Evolutionary conservation across 2,888 invertebrate species (phyloP).

Genomic region (Drosophila stalkeri): DNA sequence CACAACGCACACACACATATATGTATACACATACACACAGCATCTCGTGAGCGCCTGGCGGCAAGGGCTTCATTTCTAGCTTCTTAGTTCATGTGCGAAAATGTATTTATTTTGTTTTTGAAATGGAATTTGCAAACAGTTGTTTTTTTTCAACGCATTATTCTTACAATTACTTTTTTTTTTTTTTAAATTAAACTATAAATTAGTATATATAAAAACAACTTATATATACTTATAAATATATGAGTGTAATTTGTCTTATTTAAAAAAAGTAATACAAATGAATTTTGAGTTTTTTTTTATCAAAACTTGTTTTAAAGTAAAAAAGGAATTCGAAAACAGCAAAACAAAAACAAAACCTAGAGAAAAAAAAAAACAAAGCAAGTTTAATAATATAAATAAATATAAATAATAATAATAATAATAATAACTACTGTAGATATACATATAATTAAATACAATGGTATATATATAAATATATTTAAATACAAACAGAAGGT

Average conservation of each 20-base stretch:
- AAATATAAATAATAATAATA: conserved; percentile 48
- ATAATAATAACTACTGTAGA: conserved; percentile 57
- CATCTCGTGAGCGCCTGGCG: conserved; percentile 35
- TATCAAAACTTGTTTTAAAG: conserved; percentile 46
- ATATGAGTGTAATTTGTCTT: conserved; percentile 52
- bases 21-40: conserved; percentile 9
- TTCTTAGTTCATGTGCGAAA: conserved; percentile 49
- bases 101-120: conserved; percentile 60
- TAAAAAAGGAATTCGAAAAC: conserved; percentile 38
- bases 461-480: conserved; percentile 58
- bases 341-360: conserved; percentile 40
- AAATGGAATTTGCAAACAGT: conserved; percentile 49
- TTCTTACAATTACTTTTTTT: conserved; percentile 31
- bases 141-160: conserved; percentile 61
- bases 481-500: conserved; percentile 60
- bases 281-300: conserved; percentile 61
- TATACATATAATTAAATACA: conserved; percentile 63
- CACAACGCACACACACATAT: conserved; percentile 16
- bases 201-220: conserved; percentile 35
- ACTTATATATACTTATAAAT: conserved; percentile 15
- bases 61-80: conserved; percentile 50
- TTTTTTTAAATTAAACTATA: conserved; percentile 33
- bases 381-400: conserved; percentile 63
- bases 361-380: conserved; percentile 39
- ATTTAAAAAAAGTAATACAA: conserved; percentile 48